phyloP scores from a whole-genome alignment of 1,140 invertebrate genomes.

The Lepidostoma basale region DNA sequence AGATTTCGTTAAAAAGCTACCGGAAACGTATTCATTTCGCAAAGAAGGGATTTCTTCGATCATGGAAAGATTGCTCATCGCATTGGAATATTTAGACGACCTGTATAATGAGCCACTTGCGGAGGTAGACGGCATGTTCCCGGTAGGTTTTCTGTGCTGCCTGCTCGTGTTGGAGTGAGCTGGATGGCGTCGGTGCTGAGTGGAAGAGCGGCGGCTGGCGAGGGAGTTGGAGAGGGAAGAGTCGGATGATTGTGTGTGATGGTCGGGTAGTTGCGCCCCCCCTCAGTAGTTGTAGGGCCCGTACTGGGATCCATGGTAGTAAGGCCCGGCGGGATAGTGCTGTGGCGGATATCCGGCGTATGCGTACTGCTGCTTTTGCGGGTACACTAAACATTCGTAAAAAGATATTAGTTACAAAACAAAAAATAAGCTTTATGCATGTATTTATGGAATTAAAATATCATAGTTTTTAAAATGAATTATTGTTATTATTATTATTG shows the following conservation, averaged over 20 bases:
- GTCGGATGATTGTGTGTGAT: constrained; percentile 47
- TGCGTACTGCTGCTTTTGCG: constrained; percentile 91
- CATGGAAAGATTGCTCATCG: constrained; percentile 54
- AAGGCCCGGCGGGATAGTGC: constrained; percentile 82
- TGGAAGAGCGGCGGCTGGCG: constrained; percentile 17
- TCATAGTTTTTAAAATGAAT: too few relatives aligned
- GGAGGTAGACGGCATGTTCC: background rate
- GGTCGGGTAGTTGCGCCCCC: constrained; percentile 43
- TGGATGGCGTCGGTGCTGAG: background rate
- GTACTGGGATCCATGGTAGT: constrained; percentile 90
- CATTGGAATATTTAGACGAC: constrained; percentile 48
- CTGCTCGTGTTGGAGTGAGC: background rate
- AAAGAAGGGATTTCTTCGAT: constrained; percentile 55
- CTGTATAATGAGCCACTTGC: constrained; percentile 12
- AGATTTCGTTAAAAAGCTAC: constrained; percentile 37
- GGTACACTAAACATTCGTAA: constrained; percentile 76
- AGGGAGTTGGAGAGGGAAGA: constrained; percentile 40
- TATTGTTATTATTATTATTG: too few relatives aligned
- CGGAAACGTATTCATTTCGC: constrained; percentile 33
- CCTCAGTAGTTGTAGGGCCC: constrained; percentile 88
- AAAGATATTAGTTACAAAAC: background rate
- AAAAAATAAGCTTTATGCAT: too few relatives aligned
- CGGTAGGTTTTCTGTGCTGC: background rate
- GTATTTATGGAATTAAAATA: too few relatives aligned
- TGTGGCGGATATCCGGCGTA: constrained; percentile 81